A percentile compares a stretch with the other conserved stretches of the same genome.
These are phyloP conservation scores for Tenebrio molitor DNA, from an alignment of 1,140 invertebrate genomes.

Conservation along the genomic window DNA sequence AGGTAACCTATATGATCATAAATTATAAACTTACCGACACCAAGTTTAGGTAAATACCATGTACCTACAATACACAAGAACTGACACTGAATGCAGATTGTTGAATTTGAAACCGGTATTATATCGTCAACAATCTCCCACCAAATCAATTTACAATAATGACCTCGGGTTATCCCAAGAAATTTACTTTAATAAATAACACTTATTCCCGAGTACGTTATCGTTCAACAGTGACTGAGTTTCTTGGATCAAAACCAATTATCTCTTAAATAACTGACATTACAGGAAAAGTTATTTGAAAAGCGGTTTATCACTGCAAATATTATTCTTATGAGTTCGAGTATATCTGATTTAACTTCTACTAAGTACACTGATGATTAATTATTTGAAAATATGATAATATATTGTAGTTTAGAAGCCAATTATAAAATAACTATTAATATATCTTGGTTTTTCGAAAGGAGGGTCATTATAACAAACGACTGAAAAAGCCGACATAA, in stretches of 20 bases:
- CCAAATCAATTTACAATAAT: slow-evolving; percentile 27
- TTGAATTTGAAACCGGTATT: slow-evolving; percentile 44
- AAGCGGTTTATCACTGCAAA: no score
- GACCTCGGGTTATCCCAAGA: slow-evolving; percentile 46
- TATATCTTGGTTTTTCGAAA: no score
- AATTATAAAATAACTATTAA: no score
- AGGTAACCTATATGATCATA: no score
- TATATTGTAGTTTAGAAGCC: no score
- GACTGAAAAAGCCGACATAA: background rate
- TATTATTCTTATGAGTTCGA: no score
- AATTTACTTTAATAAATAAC: slow-evolving; percentile 11
- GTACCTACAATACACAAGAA: background rate
- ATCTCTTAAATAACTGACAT: no score
- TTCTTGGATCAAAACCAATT: background rate
- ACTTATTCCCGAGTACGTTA: background rate
- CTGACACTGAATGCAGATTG: background rate
- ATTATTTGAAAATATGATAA: no score
- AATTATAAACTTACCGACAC: background rate
- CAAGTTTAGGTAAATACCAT: background rate
- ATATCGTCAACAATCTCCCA: slow-evolving; percentile 39
- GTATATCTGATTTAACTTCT: no score
- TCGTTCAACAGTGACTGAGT: background rate
- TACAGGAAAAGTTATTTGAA: no score
- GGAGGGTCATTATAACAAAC: no score
- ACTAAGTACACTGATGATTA: no score